phyloP scores from a whole-genome alignment of 2,797 vertebrate species.

The Takifugu ocellatus region DNA sequence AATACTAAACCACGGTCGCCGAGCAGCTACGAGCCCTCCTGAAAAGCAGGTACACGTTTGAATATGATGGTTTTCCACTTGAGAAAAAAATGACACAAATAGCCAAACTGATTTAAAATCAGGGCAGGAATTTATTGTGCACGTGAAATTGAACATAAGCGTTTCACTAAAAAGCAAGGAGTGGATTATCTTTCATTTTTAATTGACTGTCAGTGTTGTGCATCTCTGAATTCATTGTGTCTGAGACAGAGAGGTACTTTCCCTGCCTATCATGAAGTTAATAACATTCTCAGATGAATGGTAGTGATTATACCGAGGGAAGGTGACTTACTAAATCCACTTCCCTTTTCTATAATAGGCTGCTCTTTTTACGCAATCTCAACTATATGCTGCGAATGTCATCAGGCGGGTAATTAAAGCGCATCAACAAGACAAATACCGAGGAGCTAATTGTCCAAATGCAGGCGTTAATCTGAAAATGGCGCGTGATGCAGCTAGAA shows the following conservation, averaged over 20 bases:
- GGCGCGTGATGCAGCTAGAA: constrained; percentile 2
- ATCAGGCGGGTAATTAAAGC: constrained; percentile 19
- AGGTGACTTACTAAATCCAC: constrained; percentile 64
- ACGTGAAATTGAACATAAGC: constrained; percentile 68
- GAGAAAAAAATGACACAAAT: constrained; percentile 54
- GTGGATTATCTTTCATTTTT: constrained; percentile 79
- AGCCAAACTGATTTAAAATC: constrained; percentile 65
- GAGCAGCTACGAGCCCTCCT: constrained; percentile 48
- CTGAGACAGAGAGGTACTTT: constrained; percentile 71
- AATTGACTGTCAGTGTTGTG: constrained; percentile 78
- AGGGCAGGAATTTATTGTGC: constrained; percentile 66
- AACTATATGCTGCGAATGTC: constrained; percentile 31
- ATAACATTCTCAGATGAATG: constrained; percentile 76
- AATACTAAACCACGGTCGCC: constrained; percentile 73
- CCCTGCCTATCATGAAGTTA: constrained; percentile 77
- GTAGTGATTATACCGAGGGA: constrained; percentile 68
- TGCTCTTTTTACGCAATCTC: constrained; percentile 40
- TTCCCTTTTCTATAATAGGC: constrained; percentile 55
- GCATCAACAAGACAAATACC: constrained; percentile 26
- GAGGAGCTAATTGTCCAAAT: constrained; percentile 8
- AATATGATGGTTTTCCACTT: constrained; percentile 60
- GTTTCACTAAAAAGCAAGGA: constrained; percentile 64
- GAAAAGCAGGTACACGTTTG: constrained; percentile 74
- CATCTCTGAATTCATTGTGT: constrained; percentile 69
- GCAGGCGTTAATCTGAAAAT: too few species aligned